Conservation (phyloP, 2,797 vertebrate species). For the Bucorvus abyssinicus region DNA sequence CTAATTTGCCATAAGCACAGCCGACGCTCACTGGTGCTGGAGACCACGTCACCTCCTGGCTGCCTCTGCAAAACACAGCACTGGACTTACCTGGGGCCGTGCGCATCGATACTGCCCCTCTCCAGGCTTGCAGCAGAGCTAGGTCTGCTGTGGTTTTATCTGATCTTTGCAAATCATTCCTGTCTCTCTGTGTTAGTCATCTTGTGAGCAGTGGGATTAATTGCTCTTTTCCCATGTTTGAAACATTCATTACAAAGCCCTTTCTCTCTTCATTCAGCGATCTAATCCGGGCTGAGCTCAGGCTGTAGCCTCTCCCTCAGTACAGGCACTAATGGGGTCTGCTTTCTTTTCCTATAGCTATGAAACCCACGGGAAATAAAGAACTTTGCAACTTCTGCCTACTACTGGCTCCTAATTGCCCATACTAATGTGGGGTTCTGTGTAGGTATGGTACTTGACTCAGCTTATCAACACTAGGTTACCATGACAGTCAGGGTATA, state of each 20-base stretch:
- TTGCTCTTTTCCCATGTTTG: not conserved
- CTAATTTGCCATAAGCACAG: not conserved
- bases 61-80: accelerated
- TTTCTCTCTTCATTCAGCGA: not conserved
- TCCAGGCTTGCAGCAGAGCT: not conserved
- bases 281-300: not conserved
- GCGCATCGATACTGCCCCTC: not conserved
- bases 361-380: not conserved
- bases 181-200: not conserved
- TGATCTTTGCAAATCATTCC: not conserved
- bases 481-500: not conserved
- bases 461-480: not conserved
- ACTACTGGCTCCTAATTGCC: not conserved
- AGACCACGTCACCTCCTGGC: not conserved
- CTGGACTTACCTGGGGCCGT: no score
- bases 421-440: not conserved
- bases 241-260: not conserved
- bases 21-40: no score
- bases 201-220: not conserved
- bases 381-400: not conserved
- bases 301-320: not conserved
- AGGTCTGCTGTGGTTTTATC: not conserved
- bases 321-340: not conserved
- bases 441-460: not conserved
- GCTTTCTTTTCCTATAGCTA: not conserved